Conservation (phyloP, 2,888 invertebrate genomes). For the Deilephila elpenor region DNA sequence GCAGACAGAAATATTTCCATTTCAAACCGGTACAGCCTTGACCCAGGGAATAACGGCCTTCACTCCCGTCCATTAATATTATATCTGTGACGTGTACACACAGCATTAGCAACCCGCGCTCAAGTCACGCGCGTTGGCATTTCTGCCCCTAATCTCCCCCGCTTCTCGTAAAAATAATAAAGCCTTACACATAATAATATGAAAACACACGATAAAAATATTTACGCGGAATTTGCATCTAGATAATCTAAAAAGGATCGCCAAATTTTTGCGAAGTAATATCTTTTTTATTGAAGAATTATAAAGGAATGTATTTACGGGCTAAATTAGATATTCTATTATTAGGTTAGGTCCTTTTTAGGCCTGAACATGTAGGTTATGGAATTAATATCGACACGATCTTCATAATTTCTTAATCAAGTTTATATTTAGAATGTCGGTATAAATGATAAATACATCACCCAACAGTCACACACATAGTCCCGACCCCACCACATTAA, state of each 20-base stretch:
- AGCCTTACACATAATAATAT: slow-evolving; percentile 35
- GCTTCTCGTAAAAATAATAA: slow-evolving; percentile 47
- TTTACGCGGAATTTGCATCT: slow-evolving; percentile 27
- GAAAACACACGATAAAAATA: slow-evolving; percentile 39
- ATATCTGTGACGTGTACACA: slow-evolving; percentile 18
- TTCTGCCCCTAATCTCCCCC: slow-evolving; percentile 40
- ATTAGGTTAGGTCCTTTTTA: background rate
- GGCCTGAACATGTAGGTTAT: background rate
- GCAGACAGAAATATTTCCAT: background rate
- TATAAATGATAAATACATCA: too few species aligned
- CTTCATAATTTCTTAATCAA: background rate
- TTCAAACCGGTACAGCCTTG: slow-evolving; percentile 9
- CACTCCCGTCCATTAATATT: slow-evolving; percentile 23
- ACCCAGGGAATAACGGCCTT: background rate
- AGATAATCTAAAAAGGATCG: background rate
- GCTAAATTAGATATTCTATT: slow-evolving; percentile 4
- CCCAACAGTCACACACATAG: too few species aligned
- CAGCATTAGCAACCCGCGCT: slow-evolving; percentile 30
- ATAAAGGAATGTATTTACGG: background rate
- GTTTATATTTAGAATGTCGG: too few species aligned
- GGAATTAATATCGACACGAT: too few species aligned
- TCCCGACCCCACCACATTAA: too few species aligned
- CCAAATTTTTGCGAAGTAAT: background rate
- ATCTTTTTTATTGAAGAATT: background rate
- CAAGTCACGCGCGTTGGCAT: slow-evolving; percentile 40